Conservation (phyloP, 2,113 vertebrate genomes). For the Aythya baeri region DNA sequence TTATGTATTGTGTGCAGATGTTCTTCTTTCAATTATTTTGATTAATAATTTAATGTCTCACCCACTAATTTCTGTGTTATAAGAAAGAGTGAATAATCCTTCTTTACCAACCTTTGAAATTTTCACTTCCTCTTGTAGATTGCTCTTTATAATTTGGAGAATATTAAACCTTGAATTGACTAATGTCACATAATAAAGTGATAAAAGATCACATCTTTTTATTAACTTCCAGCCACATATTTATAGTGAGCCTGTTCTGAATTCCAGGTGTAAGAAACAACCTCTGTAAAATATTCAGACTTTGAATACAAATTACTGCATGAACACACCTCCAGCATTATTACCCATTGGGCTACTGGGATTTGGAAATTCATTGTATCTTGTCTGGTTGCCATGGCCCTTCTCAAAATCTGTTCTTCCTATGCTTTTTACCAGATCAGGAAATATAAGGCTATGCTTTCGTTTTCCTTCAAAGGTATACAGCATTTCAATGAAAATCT, state of each 20-base stretch:
- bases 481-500: not conserved
- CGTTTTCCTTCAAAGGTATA: not conserved
- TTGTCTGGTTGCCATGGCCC: not conserved
- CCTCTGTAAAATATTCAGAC: not conserved
- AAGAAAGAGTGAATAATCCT: not conserved
- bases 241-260: not conserved
- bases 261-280: not conserved
- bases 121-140: not conserved
- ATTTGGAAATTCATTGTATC: slow-evolving; percentile 13
- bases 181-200: not conserved
- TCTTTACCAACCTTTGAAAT: not conserved
- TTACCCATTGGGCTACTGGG: not conserved
- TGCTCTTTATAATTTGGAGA: not conserved
- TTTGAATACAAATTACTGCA: slow-evolving; percentile 29
- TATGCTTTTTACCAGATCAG: not conserved
- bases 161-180: not conserved
- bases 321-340: not conserved
- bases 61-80: not conserved
- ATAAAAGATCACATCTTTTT: not conserved
- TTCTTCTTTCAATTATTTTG: not conserved
- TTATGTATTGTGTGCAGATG: not conserved
- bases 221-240: not conserved
- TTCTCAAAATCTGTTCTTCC: not conserved
- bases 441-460: not conserved
- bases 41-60: not conserved